These are phyloP conservation scores for Dasypus novemcinctus DNA, from an alignment of 2,113 vertebrate genomes.

Conservation along the genomic window DNA sequence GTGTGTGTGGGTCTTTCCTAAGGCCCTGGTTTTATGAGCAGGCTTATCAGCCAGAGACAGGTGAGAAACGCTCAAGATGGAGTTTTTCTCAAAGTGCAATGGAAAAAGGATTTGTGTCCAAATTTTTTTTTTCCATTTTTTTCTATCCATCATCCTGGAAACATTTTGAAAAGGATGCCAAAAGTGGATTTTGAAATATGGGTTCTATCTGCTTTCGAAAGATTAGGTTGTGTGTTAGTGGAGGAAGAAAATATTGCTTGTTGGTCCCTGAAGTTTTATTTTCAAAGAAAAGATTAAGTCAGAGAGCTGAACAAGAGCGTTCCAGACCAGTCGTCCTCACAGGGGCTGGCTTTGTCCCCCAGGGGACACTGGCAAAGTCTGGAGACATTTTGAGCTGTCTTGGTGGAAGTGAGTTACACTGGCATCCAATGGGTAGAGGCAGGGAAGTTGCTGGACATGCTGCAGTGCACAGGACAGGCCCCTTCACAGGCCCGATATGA, in stretches of 20 bases:
- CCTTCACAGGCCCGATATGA: too few relatives aligned
- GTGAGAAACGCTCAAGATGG: background rate
- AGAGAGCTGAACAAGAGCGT: background rate
- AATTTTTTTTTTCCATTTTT: slow-evolving; percentile 42
- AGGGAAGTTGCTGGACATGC: background rate
- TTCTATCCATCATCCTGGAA: slow-evolving; percentile 4
- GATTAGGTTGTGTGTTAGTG: background rate
- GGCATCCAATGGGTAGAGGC: background rate
- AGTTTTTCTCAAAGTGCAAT: slow-evolving; percentile 39
- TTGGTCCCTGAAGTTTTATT: background rate
- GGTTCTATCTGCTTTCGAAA: slow-evolving; percentile 10
- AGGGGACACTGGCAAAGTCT: background rate
- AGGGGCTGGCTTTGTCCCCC: background rate
- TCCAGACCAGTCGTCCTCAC: background rate
- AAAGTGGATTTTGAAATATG: slow-evolving; percentile 15
- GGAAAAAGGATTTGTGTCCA: slow-evolving; percentile 51
- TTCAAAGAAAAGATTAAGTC: background rate
- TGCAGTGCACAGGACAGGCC: too few relatives aligned
- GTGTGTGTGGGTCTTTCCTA: fast-evolving
- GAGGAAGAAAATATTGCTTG: background rate
- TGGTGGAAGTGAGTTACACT: background rate
- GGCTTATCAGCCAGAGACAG: slow-evolving; percentile 40
- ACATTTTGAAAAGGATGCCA: background rate
- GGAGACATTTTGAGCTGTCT: background rate
- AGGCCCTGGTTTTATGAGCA: slow-evolving; percentile 23